phyloP scores from a whole-genome alignment of 1,140 invertebrate genomes.

The Arctopsyche grandis region DNA sequence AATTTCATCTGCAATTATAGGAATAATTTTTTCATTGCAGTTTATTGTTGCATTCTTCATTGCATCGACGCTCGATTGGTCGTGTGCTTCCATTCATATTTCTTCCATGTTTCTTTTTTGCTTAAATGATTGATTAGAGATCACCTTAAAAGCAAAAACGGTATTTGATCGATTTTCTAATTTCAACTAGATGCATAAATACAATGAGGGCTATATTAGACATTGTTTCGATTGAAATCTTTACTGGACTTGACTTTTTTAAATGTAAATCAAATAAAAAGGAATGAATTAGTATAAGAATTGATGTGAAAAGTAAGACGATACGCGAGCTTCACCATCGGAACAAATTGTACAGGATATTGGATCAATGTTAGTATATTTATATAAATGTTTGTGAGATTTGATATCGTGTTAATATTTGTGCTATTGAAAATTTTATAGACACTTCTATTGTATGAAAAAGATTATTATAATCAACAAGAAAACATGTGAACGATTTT shows the following conservation, averaged over 20 bases:
- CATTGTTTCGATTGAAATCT: too few relatives aligned
- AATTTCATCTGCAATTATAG: too few relatives aligned
- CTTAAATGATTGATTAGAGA: neutral
- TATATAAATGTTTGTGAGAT: constrained; percentile 18
- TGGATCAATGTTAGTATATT: constrained; percentile 16
- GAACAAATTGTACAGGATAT: constrained; percentile 22
- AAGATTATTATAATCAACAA: too few relatives aligned
- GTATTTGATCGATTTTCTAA: too few relatives aligned
- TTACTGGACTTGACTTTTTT: too few relatives aligned
- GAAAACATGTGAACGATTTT: too few relatives aligned
- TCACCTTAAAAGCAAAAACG: too few relatives aligned
- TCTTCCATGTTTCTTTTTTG: constrained; percentile 5
- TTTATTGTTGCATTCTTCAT: too few relatives aligned
- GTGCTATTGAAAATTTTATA: constrained; percentile 11
- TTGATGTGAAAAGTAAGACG: neutral
- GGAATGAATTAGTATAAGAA: neutral
- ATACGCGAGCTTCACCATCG: constrained; percentile 1
- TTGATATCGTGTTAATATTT: constrained; percentile 13
- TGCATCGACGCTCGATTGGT: neutral
- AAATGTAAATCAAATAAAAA: too few relatives aligned
- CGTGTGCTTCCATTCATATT: constrained; percentile 7
- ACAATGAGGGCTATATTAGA: too few relatives aligned
- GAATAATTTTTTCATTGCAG: too few relatives aligned
- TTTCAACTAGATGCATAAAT: too few relatives aligned
- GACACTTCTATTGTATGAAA: neutral